Base-by-base conservation (phyloP, 2,888 invertebrate species). In the Heliconius cydno region DNA sequence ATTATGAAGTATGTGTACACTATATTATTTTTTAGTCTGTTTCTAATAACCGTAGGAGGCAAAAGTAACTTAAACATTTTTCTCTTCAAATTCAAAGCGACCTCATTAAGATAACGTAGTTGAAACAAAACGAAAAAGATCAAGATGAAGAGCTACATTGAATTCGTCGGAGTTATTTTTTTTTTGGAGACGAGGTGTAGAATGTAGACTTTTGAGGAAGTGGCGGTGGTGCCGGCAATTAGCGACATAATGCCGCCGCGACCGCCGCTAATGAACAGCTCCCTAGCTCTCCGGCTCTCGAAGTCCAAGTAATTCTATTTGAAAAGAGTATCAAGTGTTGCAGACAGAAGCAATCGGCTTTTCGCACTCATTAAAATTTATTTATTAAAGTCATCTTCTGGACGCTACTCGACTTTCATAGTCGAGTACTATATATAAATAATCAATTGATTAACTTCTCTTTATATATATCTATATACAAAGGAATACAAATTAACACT, bases 51-150 rank as follows among this genome's bases (percentile, higher is more conserved):
- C 12, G 22, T n/a, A 52, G 30, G 41, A 19, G 19, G 46, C 25
- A 41, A 65, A 41, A 28, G 25, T 25, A 60, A 38, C 25, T 60
- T 60, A 15, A n/a, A 34, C 63, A 63, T 38, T 22, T 19, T 38
- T 65, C 65, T 38, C 60, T 9, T 65, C 38, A 63, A 38, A 75
- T 41, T 63, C 65, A 75, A 65, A 75, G 74, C 74, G 74, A 75
- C 41, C 74, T 75, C 74, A 75, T 75, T 75, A 75, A 75, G 65
- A 63, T 75, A 65, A 63, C 65, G 74, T 63, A 73, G 72, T 75
- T 3, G 38, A 22, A 65, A 75, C 74, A 65, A 75, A 65, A 63
- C 28, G 28, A 75, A 41, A 75, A 65, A 75, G 28, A 75, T 63
- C 28, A 75, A 75, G 74, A 65, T 28, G 74, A 65, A 75, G 74